Percentiles rank a stretch among this genome's conserved stretches.
Evolutionary conservation across 2,113 vertebrate species (phyloP).

Genomic region (Platichthys stellatus): DNA sequence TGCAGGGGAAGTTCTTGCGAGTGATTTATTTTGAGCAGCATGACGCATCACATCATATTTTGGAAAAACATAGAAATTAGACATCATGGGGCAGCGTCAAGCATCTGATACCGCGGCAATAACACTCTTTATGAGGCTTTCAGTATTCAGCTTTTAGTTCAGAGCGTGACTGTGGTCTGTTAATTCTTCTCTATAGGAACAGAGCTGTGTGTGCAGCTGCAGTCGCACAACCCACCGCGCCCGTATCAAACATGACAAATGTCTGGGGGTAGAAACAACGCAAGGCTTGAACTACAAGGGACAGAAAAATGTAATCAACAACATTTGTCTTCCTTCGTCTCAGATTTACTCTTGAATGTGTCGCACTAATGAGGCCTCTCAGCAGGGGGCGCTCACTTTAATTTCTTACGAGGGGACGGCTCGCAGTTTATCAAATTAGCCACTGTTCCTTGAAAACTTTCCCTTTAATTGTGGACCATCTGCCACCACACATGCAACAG

Average conservation of each 20-base stretch:
- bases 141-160: neutral
- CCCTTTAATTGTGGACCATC: slow-evolving; percentile 55
- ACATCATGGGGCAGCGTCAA: neutral
- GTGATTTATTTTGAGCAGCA: slow-evolving; percentile 16
- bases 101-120: neutral
- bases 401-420: slow-evolving; percentile 58
- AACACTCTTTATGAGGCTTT: neutral
- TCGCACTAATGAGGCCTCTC: slow-evolving; percentile 69
- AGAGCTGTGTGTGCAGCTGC: neutral
- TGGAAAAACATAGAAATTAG: neutral
- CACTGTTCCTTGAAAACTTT: slow-evolving; percentile 49
- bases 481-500: slow-evolving; percentile 30
- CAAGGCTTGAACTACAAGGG: slow-evolving; percentile 31
- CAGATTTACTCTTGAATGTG: slow-evolving; percentile 58
- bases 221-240: neutral
- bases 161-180: neutral
- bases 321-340: slow-evolving; percentile 39
- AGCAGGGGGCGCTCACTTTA: slow-evolving; percentile 61
- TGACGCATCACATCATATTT: slow-evolving; percentile 1
- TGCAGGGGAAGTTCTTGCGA: slow-evolving; percentile 5
- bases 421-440: slow-evolving; percentile 45
- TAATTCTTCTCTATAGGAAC: neutral
- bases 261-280: neutral
- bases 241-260: neutral
- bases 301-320: slow-evolving; percentile 46